Evolutionary conservation across 1,140 invertebrate genomes (phyloP).

Genomic region (Heliothis subflexa): DNA sequence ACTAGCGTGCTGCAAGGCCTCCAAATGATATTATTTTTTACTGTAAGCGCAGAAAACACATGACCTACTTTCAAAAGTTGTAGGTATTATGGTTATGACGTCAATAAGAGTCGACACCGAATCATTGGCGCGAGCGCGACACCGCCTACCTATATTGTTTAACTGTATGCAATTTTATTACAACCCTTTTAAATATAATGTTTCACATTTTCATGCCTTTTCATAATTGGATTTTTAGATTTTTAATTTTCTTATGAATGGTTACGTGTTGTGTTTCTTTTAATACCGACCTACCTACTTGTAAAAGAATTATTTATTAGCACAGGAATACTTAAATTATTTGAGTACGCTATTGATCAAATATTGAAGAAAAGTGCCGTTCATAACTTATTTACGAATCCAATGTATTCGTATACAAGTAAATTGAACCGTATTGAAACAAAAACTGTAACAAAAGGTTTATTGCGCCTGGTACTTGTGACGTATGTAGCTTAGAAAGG

Average conservation of each 20-base stretch:
- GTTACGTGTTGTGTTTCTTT: background rate
- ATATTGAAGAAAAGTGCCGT: background rate
- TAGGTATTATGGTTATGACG: slow-evolving; percentile 64
- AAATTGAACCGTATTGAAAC: slow-evolving; percentile 24
- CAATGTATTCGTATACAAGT: background rate
- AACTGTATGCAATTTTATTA: slow-evolving; percentile 19
- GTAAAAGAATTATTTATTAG: background rate
- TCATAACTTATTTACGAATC: slow-evolving; percentile 12
- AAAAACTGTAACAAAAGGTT: slow-evolving; percentile 36
- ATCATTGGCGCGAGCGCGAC: slow-evolving; percentile 44
- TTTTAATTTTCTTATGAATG: background rate
- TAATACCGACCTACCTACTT: background rate
- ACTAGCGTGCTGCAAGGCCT: slow-evolving; percentile 68
- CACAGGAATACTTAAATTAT: background rate
- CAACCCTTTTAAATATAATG: slow-evolving; percentile 1
- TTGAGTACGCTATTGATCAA: background rate
- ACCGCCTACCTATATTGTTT: background rate
- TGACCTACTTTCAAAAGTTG: slow-evolving; percentile 73
- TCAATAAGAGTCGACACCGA: slow-evolving; percentile 60
- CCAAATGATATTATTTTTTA: slow-evolving; percentile 67
- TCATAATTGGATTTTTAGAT: background rate
- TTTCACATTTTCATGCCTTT: slow-evolving; percentile 9
- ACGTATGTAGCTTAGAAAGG: slow-evolving; percentile 32
- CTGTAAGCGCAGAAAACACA: slow-evolving; percentile 65
- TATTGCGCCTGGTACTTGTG: background rate